A percentile compares a stretch with the other conserved stretches of the same genome.
Conservation (phyloP, 2,797 vertebrate species). For the Catharus ustulatus region DNA sequence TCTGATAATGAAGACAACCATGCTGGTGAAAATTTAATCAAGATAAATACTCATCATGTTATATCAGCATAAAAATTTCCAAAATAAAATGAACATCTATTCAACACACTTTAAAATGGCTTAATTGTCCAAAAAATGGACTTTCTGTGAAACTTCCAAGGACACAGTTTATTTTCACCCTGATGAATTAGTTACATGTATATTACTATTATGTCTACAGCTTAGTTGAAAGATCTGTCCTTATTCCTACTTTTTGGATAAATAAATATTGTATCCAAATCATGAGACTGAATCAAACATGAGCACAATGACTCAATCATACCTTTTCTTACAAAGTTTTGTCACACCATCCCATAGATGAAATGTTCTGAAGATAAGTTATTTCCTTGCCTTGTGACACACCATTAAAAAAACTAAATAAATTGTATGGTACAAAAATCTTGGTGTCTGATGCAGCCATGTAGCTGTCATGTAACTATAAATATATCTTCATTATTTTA, state of each 20-base stretch:
- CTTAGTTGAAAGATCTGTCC: background rate
- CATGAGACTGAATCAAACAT: background rate
- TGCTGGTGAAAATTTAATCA: background rate
- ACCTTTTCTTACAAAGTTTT: background rate
- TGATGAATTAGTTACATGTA: background rate
- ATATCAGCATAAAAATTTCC: background rate
- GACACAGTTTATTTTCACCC: background rate
- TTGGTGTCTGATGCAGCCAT: background rate
- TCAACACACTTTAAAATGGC: background rate
- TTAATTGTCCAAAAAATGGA: background rate
- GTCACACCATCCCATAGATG: background rate
- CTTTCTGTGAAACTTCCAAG: background rate
- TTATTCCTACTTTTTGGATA: background rate
- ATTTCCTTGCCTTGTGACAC: background rate
- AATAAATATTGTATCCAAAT: background rate
- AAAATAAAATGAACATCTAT: background rate
- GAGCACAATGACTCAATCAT: accelerated
- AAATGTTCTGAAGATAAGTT: background rate
- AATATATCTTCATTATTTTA: background rate
- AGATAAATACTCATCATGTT: background rate
- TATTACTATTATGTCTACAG: background rate
- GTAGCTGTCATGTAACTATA: background rate
- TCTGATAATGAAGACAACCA: background rate
- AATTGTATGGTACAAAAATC: background rate
- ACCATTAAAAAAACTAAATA: background rate